Base-by-base conservation (phyloP, 1,140 invertebrate genomes). In the Magallana gigas region DNA sequence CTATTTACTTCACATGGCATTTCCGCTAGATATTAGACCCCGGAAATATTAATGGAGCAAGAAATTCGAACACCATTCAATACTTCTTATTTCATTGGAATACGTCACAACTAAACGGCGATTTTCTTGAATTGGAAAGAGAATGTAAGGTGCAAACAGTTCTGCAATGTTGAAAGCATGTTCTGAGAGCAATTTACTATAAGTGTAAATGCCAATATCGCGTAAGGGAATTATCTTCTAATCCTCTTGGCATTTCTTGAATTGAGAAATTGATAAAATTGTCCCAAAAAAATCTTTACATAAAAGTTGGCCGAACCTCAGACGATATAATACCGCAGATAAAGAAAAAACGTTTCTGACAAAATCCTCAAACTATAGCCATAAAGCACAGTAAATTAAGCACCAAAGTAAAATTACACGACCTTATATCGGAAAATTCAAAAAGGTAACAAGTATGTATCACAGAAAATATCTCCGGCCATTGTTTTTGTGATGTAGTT, bases 381-480 rank as follows among this genome's bases (percentile, higher is more conserved):
- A 76, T 76, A 76, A 76, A 76, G 14, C 68, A 29, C 68, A 29
- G 68, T 76, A 18, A 29, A 76, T 76, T 76, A 76, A 76, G 23
- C 68, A 76, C 23, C 68, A 76, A 76, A 76, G 68, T 36, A 76
- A 76, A 29, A 76, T 48, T 76, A 76, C 68, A 76, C 68, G 68
- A 76, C 68, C 68, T 76, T 9, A 29, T 23, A 76, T 76, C 14
- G 68, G 68, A 76, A 12, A 23, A 18, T 76, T 18, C 23, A 11
- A 76, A 76, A 76, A 23, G 36, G 68, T 12, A 76, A 76, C 8
- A 23, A 23, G 12, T 29, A 76, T 76, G 7, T 71, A 76, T 76
- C 68, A 36, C 68, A 23, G 68, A 76, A 76, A 76, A 76, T 76
- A 76, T 76, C 68, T 76, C 68, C 12, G 9, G 8, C 68, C 23